These are phyloP conservation scores for Autographa pulchrina DNA, from an alignment of 2,888 invertebrate genomes.

Conservation along the genomic window DNA sequence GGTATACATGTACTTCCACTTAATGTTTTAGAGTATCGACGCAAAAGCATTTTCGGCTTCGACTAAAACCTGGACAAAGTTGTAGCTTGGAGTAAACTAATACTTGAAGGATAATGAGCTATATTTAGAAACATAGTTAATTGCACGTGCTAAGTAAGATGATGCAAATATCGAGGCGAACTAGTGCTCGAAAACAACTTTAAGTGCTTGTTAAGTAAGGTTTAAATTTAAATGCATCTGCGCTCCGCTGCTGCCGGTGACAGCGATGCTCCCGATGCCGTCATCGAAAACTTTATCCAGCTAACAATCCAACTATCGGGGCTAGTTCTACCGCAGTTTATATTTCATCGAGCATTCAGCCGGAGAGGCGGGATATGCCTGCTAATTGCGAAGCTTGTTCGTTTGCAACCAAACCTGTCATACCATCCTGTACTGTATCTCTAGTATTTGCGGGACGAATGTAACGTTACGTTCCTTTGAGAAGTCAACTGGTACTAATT, in stretches of 20 bases:
- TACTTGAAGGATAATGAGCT: background rate
- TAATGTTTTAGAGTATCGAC: background rate
- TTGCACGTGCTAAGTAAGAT: background rate
- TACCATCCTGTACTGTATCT: background rate
- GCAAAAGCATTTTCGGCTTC: background rate
- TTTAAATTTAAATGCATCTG: background rate
- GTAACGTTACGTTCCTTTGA: background rate
- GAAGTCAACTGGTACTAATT: constrained; percentile 9
- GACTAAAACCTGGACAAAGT: background rate
- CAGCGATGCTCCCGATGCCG: background rate
- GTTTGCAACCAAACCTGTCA: background rate
- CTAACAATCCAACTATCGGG: constrained; percentile 5
- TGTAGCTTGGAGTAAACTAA: background rate
- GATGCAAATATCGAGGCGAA: background rate
- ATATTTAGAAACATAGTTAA: background rate
- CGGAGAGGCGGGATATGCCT: constrained; percentile 3
- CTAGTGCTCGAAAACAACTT: background rate
- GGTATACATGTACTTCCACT: background rate
- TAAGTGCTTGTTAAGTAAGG: background rate
- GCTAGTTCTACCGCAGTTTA: constrained; percentile 7
- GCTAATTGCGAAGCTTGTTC: constrained; percentile 31
- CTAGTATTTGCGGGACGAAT: constrained; percentile 5
- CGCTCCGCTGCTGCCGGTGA: background rate
- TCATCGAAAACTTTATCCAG: constrained; percentile 3
- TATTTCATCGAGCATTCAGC: constrained; percentile 1